phyloP scores from a whole-genome alignment of 2,888 invertebrate genomes.

The Ormyrus labotus region DNA sequence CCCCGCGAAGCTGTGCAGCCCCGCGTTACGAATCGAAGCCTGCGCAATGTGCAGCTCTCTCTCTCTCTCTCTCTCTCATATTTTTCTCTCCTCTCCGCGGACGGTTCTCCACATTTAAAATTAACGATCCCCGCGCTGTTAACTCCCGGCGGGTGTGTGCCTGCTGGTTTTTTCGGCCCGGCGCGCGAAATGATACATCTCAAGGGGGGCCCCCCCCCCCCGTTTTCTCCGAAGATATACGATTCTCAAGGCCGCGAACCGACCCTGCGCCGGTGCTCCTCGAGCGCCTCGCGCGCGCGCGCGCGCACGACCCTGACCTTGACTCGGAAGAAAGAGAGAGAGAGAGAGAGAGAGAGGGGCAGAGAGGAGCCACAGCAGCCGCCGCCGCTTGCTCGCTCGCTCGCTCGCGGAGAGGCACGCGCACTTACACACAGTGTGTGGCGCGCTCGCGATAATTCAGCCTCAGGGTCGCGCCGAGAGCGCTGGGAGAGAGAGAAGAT shows the following conservation, averaged over 20 bases:
- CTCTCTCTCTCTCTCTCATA: too few species aligned
- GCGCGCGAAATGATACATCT: slow-evolving; percentile 10
- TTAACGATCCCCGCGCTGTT: slow-evolving; percentile 25
- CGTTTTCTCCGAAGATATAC: slow-evolving; percentile 24
- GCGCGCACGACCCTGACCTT: slow-evolving; percentile 51
- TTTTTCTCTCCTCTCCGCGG: too few species aligned
- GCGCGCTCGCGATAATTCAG: slow-evolving; percentile 28
- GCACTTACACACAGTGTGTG: not conserved
- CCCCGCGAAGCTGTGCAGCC: too few species aligned
- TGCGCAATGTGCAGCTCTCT: too few species aligned
- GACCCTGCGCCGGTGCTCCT: slow-evolving; percentile 34
- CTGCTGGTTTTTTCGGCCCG: not conserved
- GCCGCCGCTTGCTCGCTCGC: too few species aligned
- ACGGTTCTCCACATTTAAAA: slow-evolving; percentile 6
- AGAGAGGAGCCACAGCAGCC: too few species aligned
- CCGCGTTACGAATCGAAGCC: too few species aligned
- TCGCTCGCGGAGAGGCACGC: not conserved
- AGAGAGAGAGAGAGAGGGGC: too few species aligned
- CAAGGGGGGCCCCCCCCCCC: not conserved
- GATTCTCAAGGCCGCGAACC: slow-evolving; percentile 46
- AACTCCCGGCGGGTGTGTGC: too few species aligned
- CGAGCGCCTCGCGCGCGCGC: slow-evolving; percentile 1
- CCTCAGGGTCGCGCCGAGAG: slow-evolving; percentile 54
- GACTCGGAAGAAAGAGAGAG: slow-evolving; percentile 33
- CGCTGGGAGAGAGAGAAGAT: slow-evolving; percentile 6